Evolutionary conservation across 2,797 vertebrate species (phyloP).

Genomic region (Sebastes ruberrimus): DNA sequence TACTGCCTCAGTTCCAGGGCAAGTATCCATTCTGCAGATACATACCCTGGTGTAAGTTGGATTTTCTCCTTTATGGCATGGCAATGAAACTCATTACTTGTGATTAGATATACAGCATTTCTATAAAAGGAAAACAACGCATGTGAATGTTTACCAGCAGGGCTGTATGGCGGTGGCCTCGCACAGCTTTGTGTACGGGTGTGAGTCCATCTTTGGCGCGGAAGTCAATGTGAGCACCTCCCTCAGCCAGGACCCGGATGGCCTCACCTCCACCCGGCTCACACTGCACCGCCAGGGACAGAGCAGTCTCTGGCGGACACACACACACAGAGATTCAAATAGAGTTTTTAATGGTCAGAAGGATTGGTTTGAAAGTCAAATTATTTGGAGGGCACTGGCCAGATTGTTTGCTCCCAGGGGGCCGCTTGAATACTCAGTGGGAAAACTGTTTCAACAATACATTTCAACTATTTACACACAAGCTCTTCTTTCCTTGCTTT

Average conservation of each 20-base stretch:
- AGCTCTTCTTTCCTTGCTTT: background rate
- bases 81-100: slow-evolving; percentile 2
- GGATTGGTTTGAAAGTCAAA: background rate
- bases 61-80: background rate
- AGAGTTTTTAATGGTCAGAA: background rate
- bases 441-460: background rate
- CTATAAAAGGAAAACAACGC: background rate
- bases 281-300: slow-evolving; percentile 91
- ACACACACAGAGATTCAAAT: slow-evolving; percentile 3
- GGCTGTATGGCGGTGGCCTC: slow-evolving; percentile 89
- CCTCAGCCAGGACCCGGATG: slow-evolving; percentile 90
- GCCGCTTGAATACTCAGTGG: background rate
- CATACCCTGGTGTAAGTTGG: background rate
- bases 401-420: background rate
- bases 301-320: slow-evolving; percentile 86
- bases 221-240: slow-evolving; percentile 93
- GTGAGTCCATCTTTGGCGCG: slow-evolving; percentile 93
- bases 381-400: background rate
- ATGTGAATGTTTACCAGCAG: slow-evolving; percentile 85
- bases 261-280: slow-evolving; percentile 89
- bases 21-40: background rate
- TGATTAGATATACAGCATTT: background rate
- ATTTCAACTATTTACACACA: background rate
- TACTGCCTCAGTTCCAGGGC: slow-evolving; percentile 17
- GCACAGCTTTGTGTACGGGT: slow-evolving; percentile 91